These are phyloP conservation scores for Glossophaga mutica DNA, from an alignment of 2,797 vertebrate genomes.

Conservation along the genomic window DNA sequence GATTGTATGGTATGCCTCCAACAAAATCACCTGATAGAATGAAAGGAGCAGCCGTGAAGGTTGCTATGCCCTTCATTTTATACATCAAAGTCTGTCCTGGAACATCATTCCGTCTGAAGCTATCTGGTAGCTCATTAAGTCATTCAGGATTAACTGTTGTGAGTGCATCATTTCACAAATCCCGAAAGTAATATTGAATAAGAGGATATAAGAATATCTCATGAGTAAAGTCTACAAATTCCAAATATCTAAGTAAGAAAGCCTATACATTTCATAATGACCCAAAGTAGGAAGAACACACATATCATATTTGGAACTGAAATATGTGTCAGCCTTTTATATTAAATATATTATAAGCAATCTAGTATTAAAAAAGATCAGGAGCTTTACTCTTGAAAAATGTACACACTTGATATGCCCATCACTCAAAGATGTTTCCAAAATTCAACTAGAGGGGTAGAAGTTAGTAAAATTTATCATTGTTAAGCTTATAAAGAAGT, in stretches of 20 bases:
- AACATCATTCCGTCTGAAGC: background rate
- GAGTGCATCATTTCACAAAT: background rate
- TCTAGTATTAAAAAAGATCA: background rate
- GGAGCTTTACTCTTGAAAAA: background rate
- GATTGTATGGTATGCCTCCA: background rate
- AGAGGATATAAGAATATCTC: background rate
- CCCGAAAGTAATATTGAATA: background rate
- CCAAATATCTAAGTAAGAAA: constrained; percentile 30
- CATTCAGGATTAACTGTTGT: background rate
- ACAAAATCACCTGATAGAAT: background rate
- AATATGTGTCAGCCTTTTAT: background rate
- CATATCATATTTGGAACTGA: background rate
- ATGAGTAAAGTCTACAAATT: background rate
- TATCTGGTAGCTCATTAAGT: background rate
- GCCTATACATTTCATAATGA: background rate
- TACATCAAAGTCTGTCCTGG: background rate
- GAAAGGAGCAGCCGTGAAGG: background rate
- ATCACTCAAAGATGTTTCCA: background rate
- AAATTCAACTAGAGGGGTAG: background rate
- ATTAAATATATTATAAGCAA: background rate
- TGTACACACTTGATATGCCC: background rate
- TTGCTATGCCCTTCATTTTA: background rate
- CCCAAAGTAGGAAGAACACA: background rate
- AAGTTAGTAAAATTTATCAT: background rate
- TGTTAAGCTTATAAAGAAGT: background rate